Evolutionary conservation across 2,888 invertebrate species (phyloP), one percentile per base, ranked within the genome.

Genomic region (Mythimna lalbum): DNA sequence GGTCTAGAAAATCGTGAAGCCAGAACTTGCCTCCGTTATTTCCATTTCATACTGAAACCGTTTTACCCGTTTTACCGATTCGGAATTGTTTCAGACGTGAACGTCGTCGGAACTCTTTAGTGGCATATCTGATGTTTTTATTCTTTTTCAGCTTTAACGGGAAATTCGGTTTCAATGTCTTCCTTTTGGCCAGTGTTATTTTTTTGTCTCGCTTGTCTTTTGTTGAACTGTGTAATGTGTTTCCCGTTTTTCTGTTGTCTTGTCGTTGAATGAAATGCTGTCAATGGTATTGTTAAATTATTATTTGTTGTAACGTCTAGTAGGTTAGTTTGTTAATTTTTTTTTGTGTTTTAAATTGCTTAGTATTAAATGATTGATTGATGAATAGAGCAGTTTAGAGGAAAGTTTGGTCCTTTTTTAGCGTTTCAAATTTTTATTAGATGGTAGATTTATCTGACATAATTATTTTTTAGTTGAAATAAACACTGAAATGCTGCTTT

Each of bases 121-220:
- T 63, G 65, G 49, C 70, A 66, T 76, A 74, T 78, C 75, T 73
- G 73, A 78, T 81, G 78, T 75, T 83, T 84, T 84, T 81, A 74
- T 83, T 81, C 74, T 83, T 74, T 81, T 79, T 36, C 75, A 73
- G 74, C 79, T 65, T 84, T 81, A 76, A 85, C 81, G 67, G 85
- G 82, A 87, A 87, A 89, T 88, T 88, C 82, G 71, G 80, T 86
- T 88, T 81, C 85, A 82, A 86, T 85, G 83, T 73, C 82, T 76
- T 78, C 71, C 76, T 76, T 75, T 83, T 78, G 66, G 76, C 77
- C 69, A 71, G 80, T 79, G 66, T 84, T 85, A 80, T 86, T 31
- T 63, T 65, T 72, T 50, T 31, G 36, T 7, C 33, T 10, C 27
- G 27, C 66, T 39, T 66, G 62, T 56, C 66, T 62, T 68, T 75